A percentile compares a stretch with the other conserved stretches of the same genome.
These are phyloP conservation scores for Pagrus major DNA, from an alignment of 2,113 vertebrate species.

Conservation along the genomic window DNA sequence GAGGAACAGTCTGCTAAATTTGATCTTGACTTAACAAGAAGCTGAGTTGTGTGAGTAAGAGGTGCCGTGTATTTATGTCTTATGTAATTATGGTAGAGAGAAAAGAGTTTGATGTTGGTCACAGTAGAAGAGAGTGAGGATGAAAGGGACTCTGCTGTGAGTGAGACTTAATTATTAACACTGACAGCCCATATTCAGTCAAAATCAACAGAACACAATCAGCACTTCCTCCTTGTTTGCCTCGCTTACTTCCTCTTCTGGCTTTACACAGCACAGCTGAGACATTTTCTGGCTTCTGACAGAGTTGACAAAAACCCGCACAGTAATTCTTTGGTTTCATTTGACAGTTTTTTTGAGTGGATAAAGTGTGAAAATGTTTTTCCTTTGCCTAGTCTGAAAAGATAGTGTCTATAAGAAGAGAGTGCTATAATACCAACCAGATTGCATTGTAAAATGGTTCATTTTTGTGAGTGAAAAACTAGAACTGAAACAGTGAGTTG, in stretches of 20 bases:
- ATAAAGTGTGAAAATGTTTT: neutral
- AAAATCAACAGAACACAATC: constrained; percentile 50
- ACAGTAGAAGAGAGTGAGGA: neutral
- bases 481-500: neutral
- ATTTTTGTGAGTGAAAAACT: neutral
- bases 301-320: constrained; percentile 12
- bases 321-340: neutral
- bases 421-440: neutral
- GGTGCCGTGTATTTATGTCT: neutral
- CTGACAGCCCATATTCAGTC: constrained; percentile 45
- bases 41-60: neutral
- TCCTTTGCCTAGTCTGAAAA: neutral
- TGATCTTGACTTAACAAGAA: neutral
- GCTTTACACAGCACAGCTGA: constrained; percentile 15
- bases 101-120: neutral
- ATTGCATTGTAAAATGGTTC: neutral
- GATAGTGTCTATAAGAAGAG: neutral
- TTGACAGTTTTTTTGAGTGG: neutral
- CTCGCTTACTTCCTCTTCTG: constrained; percentile 68
- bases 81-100: neutral
- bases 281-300: constrained; percentile 38
- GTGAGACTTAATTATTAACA: constrained; percentile 54
- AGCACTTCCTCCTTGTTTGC: constrained; percentile 69
- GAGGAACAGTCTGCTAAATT: neutral
- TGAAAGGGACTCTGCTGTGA: constrained; percentile 21